Conservation (phyloP, 2,888 invertebrate genomes). For the Hoplodrina ambigua region DNA sequence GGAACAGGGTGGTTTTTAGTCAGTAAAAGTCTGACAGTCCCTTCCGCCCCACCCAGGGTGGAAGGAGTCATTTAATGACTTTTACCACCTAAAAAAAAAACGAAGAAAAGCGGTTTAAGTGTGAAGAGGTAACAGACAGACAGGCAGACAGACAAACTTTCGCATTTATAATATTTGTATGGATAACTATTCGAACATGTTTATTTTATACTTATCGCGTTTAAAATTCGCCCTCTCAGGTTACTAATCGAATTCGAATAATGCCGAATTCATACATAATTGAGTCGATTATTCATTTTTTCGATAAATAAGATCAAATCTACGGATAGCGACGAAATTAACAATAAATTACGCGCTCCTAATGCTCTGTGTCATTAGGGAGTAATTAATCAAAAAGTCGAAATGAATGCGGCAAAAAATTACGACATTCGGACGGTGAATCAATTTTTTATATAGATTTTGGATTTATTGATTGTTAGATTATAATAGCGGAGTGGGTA, state of each 20-base stretch:
- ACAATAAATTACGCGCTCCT: slow-evolving; percentile 81
- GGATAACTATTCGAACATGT: neutral
- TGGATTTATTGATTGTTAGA: neutral
- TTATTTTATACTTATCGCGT: neutral
- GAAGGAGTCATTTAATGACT: no score
- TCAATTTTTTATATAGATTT: slow-evolving; percentile 25
- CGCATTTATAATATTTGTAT: no score
- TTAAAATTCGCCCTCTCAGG: slow-evolving; percentile 1
- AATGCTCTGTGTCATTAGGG: slow-evolving; percentile 86
- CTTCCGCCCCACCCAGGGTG: no score
- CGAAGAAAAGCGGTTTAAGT: no score
- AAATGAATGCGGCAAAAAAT: slow-evolving; percentile 73
- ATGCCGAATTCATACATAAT: slow-evolving; percentile 35
- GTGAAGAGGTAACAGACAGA: no score
- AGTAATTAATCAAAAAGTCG: slow-evolving; percentile 86
- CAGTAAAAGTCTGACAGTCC: no score
- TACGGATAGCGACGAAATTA: slow-evolving; percentile 73
- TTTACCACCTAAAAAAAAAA: no score
- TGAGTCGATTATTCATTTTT: slow-evolving; percentile 53
- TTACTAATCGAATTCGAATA: slow-evolving; percentile 24
- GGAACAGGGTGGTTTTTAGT: no score
- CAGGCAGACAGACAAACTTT: no score
- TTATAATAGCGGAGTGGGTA: no score
- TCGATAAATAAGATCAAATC: slow-evolving; percentile 68
- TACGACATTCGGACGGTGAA: slow-evolving; percentile 63